Evolutionary conservation across 2,888 invertebrate species (phyloP), one percentile per base, ranked within the genome.

Genomic region (Troglohyphantes excavatus): DNA sequence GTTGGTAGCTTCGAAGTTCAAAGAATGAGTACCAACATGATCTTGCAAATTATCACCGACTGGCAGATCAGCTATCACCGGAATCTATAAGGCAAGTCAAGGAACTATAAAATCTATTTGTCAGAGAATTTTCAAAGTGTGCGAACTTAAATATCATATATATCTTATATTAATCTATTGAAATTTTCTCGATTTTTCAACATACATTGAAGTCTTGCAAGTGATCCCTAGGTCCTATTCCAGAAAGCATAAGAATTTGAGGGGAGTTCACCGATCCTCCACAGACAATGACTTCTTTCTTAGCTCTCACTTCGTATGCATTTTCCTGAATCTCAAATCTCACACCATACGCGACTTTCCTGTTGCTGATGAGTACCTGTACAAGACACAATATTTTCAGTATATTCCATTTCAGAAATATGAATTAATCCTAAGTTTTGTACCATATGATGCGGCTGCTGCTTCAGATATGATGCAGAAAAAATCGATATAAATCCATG

Each of bases 191-290:
- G n/a, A n/a, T n/a, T n/a, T n/a, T n/a, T n/a, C n/a, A 39, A 33
- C 11, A 5, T 53, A 46, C n/a, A n/a, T 63, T 68, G n/a, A 91
- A 94, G 91, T 96, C 95, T 91, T 95, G 92, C 33, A 98, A 94
- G 19, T 97, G 96, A 0, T 95, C 95, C 1, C 95, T 95, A 33
- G 96, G 96, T 0, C 98, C 98, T 9, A 98, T 95, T 0, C 98
- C 99, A 13, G 98, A 98, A 0, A 99, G 93, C 97, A 98, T 97
- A 59, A 99, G 94, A 1, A 99, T 93, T 93, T 99, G 99, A 0
- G 99, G 98, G 0, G 98, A 97, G 93, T 98, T 98, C 0, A 99
- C 95, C 0, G 98, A 95, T 0, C 99, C 99, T 0, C 96, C 98
- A 1, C 97, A 97, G 0, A 99, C 93, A 70, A 99, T 96, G 0